Base-by-base conservation (phyloP, 2,113 vertebrate species). In the Passer domesticus region DNA sequence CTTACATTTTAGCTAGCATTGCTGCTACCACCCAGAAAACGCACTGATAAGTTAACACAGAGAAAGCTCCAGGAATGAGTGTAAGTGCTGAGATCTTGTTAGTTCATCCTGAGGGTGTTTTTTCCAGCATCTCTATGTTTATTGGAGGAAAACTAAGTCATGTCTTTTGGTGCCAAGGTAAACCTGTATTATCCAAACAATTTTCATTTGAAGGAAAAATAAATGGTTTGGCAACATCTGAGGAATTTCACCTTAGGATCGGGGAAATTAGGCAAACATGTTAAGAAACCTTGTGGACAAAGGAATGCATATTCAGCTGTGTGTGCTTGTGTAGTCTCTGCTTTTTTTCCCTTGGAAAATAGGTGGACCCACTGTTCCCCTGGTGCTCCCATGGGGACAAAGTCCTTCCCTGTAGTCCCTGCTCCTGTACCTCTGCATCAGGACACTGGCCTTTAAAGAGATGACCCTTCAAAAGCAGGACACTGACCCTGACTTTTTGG, bases 331-430 rank as follows among this genome's bases (percentile, higher is more conserved):
- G 8, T 19, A 44, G 37, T 25, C 13, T 76, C 37, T 88, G 33
- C 7, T 66, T 47, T 87, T 87, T 77, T 63, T 6, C 18, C 15
- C 12, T 41, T 46, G 5, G 14, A 28, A 9, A 6, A 7, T 0
- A 14, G 23, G 8, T 33, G 28, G 25, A 25, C 3, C 3, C 33
- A 13, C 5, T 6, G 5, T 9, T 22, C 16, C 43, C 24, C 20
- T 53, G 49, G 11, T 31, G 25, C 13, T 58, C 15, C 15, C 43
- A 18, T 0, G 0, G 62, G 22, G 10, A 16, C 6, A 4, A 44
- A 1, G 2, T 53, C 44, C 35, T 49, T 44, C 59, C 41, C 53
- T 70, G 50, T 3, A 21, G 75, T 6, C 7, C 27, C 41, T 30
- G 33, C 35, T 69, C 43, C 80, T 72, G 24, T 6, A 23, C 25